Base-by-base conservation (phyloP, 2,888 invertebrate genomes). In the Pristionchus fissidentatus region DNA sequence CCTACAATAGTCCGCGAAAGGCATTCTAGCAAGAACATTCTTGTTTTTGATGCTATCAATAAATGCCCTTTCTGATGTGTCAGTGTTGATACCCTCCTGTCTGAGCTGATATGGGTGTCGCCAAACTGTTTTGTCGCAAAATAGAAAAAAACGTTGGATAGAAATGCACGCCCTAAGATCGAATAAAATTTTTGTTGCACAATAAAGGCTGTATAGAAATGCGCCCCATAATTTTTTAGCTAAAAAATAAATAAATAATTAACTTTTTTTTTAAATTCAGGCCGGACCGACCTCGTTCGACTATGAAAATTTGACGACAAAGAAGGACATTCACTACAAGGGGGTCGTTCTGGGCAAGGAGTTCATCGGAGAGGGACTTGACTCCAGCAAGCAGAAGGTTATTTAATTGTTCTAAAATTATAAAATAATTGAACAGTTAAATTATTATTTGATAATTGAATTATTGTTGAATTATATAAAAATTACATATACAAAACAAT, bases 301-400 rank as follows among this genome's bases (percentile, higher is more conserved):
- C 84, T 89, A 85, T 85, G 85, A 87, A 35, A 90, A 90, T 85
- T 83, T 88, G 84, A 91, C 90, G 26, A 87, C 90, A 22, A 91
- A 91, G 87, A 91, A 90, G 84, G 86, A 90, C 84, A 89, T 90
- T 32, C 87, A 89, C 83, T 91, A 91, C 90, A 88, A 87, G 78
- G 85, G 87, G 66, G 85, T 91, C 75, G 84, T 86, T 60, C 84
- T 91, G 70, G 90, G 88, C 78, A 87, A 90, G 83, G 77, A 89
- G 35, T 91, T 91, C 87, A 83, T 85, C 35, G 91, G 87, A 78
- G 90, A 90, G 78, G 91, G 90, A 84, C 85, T 91, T 73, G 91
- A 91, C 87, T 88, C 87, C 83, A 87, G 88, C 83, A 83, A 88
- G 84, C 91, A 91, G 86, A 87, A 88, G 87, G 91, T 91, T 66